Evolutionary conservation across 2,797 vertebrate species (phyloP).

Genomic region (Pangasius macronema): DNA sequence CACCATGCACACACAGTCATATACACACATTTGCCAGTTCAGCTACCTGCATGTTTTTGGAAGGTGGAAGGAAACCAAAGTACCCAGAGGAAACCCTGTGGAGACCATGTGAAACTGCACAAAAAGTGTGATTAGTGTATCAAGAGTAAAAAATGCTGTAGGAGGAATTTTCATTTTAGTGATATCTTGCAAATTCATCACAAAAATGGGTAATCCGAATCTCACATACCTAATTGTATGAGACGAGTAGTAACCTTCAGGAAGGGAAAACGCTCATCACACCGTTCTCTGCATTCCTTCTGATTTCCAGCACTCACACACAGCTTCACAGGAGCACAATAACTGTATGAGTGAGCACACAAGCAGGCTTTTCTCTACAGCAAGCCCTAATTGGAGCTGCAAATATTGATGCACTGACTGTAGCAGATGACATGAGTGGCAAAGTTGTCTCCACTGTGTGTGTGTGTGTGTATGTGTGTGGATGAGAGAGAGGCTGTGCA

Average conservation of each 20-base stretch:
- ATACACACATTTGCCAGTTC: not conserved
- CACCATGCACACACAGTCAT: too few species aligned
- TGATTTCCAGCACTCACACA: conserved; percentile 44
- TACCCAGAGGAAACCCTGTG: not conserved
- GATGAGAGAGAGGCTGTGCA: conserved; percentile 30
- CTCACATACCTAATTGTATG: too few species aligned
- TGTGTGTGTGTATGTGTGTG: conserved; percentile 23
- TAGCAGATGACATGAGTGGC: conserved; percentile 45
- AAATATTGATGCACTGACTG: conserved; percentile 51
- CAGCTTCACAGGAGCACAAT: conserved; percentile 41
- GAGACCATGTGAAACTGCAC: not conserved
- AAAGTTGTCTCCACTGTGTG: conserved; percentile 21
- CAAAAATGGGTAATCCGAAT: too few species aligned
- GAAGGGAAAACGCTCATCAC: too few species aligned
- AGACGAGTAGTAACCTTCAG: too few species aligned
- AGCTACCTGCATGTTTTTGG: not conserved
- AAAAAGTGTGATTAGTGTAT: not conserved
- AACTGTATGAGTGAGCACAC: conserved; percentile 29
- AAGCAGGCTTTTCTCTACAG: conserved; percentile 44
- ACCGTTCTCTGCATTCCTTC: conserved; percentile 53
- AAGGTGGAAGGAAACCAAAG: not conserved
- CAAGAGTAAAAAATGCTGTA: not conserved
- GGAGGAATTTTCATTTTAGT: not conserved
- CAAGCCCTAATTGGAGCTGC: conserved; percentile 43
- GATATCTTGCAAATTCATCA: not conserved